Evolutionary conservation across 1,140 invertebrate genomes (phyloP).

Genomic region (Drosophila biarmipes): DNA sequence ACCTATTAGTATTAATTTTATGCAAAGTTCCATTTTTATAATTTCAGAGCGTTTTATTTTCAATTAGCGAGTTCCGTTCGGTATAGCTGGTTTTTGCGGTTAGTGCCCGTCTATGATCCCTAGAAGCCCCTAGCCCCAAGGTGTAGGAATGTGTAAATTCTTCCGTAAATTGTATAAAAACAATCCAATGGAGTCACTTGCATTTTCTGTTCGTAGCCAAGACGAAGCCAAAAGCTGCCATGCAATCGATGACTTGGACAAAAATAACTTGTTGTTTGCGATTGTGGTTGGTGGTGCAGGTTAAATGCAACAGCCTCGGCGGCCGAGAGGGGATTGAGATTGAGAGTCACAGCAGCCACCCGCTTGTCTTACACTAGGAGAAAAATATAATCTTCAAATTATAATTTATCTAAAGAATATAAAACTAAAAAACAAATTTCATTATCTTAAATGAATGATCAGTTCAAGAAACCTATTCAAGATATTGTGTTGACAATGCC

Average conservation of each 20-base stretch:
- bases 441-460: too few relatives aligned
- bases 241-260: conserved; percentile 66
- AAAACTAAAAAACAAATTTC: too few relatives aligned
- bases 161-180: conserved; percentile 17
- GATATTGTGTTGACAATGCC: too few relatives aligned
- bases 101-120: background rate
- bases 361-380: conserved; percentile 19
- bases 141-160: conserved; percentile 20
- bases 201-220: conserved; percentile 23
- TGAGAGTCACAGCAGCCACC: conserved; percentile 50
- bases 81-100: background rate
- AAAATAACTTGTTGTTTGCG: conserved; percentile 46
- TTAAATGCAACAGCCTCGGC: conserved; percentile 29
- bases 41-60: conserved; percentile 12
- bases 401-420: background rate
- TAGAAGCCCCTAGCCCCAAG: conserved; percentile 1
- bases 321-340: conserved; percentile 40
- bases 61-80: conserved; percentile 32
- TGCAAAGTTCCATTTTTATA: conserved; percentile 31
- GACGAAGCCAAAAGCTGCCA: conserved; percentile 25
- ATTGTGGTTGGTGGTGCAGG: conserved; percentile 27
- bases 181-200: conserved; percentile 27
- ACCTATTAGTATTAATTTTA: conserved; percentile 36
- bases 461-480: too few relatives aligned
- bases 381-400: background rate